Conservation (phyloP, 2,797 vertebrate genomes). For the Enteromius mattozi region DNA sequence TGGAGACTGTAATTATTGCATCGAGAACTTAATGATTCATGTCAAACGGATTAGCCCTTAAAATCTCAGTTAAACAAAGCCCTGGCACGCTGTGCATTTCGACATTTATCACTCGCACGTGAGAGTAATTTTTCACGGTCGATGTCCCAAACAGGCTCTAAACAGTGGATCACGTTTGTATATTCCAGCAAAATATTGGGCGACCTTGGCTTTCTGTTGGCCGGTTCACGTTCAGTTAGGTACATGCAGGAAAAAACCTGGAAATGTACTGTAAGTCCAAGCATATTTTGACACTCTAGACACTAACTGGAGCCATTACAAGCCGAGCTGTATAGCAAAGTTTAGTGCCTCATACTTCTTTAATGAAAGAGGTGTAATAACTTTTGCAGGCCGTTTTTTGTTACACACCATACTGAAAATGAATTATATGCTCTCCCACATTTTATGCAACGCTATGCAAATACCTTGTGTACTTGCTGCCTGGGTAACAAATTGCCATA, state of each 20-base stretch:
- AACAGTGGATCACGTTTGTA: slow-evolving; percentile 62
- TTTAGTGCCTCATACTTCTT: slow-evolving; percentile 64
- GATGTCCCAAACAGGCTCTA: slow-evolving; percentile 65
- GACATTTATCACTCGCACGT: slow-evolving; percentile 62
- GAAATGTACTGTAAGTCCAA: slow-evolving; percentile 54
- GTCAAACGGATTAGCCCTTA: slow-evolving; percentile 73
- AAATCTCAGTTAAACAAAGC: slow-evolving; percentile 73
- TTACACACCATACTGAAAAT: slow-evolving; percentile 72
- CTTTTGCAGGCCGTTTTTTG: slow-evolving; percentile 69
- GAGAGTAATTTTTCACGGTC: slow-evolving; percentile 57
- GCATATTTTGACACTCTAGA: slow-evolving; percentile 67
- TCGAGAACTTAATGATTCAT: slow-evolving; percentile 76
- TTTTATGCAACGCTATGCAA: slow-evolving; percentile 72
- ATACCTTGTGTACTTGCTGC: slow-evolving; percentile 80
- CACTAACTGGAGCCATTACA: slow-evolving; percentile 71
- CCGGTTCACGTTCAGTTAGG: slow-evolving; percentile 60
- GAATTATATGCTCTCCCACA: slow-evolving; percentile 66
- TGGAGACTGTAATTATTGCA: slow-evolving; percentile 77
- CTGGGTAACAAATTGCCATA: slow-evolving; percentile 83
- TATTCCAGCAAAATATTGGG: slow-evolving; percentile 58
- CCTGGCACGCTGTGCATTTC: slow-evolving; percentile 57
- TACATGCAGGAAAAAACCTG: slow-evolving; percentile 57
- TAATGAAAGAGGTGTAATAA: slow-evolving; percentile 70
- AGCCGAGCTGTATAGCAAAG: slow-evolving; percentile 59
- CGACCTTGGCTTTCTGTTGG: slow-evolving; percentile 49